A percentile compares a stretch with the other conserved stretches of the same genome.
These are phyloP conservation scores for Athalia circularis DNA, from an alignment of 2,888 invertebrate species.

Conservation along the genomic window DNA sequence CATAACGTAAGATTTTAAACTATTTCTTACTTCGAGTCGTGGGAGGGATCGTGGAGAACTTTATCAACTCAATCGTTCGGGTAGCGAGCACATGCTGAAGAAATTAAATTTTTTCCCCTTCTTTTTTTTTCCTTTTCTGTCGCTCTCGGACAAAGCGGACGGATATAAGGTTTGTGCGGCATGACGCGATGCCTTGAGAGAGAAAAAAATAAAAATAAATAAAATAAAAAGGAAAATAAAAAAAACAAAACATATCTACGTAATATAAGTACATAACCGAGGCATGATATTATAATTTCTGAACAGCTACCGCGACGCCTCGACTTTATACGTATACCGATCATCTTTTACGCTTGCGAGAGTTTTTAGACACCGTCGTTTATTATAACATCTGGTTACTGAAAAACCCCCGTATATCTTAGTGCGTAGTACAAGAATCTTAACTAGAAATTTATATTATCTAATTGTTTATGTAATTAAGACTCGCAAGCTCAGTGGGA, in stretches of 20 bases:
- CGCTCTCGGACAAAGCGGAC: conserved; percentile 21
- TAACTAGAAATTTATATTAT: conserved; percentile 14
- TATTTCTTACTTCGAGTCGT: conserved; percentile 35
- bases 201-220: not conserved
- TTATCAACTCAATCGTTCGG: conserved; percentile 57
- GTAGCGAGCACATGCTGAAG: conserved; percentile 65
- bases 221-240: not conserved
- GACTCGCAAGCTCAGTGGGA: too few relatives aligned
- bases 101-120: conserved; percentile 64
- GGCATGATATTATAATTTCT: too few relatives aligned
- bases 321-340: conserved; percentile 4
- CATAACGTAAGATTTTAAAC: not conserved
- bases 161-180: conserved; percentile 22
- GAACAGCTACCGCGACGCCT: too few relatives aligned
- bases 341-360: not conserved
- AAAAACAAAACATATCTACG: too few relatives aligned
- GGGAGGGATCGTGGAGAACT: conserved; percentile 35
- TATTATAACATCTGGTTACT: conserved; percentile 17
- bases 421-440: conserved; percentile 10
- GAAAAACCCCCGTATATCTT: conserved; percentile 7
- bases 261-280: too few relatives aligned
- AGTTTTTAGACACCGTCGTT: conserved; percentile 7
- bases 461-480: not conserved
- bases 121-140: not conserved
- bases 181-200: conserved; percentile 20